Percentiles rank a stretch among this genome's conserved stretches.
These are phyloP conservation scores for Empidonax alnorum DNA, from an alignment of 2,113 vertebrate species.

Conservation along the genomic window DNA sequence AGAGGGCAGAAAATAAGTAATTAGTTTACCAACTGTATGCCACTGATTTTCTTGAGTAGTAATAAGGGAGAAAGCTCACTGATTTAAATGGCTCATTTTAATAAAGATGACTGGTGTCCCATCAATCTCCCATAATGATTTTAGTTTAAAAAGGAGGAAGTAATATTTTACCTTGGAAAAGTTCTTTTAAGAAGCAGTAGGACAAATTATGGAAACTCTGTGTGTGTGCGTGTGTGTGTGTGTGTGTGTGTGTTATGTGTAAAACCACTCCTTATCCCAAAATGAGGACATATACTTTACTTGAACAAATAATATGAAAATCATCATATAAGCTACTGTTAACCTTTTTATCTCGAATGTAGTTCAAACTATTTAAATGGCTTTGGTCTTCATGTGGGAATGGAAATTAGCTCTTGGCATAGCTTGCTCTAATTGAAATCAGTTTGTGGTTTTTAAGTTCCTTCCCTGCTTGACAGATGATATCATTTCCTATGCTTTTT, in stretches of 20 bases:
- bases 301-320: slow-evolving; percentile 63
- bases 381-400: slow-evolving; percentile 81
- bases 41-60: not conserved
- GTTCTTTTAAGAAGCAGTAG: slow-evolving; percentile 45
- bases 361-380: slow-evolving; percentile 72
- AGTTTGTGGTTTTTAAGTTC: slow-evolving; percentile 81
- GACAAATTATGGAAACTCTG: slow-evolving; percentile 22
- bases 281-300: slow-evolving; percentile 46
- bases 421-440: slow-evolving; percentile 80
- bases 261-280: slow-evolving; percentile 37
- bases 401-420: slow-evolving; percentile 84
- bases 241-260: slow-evolving; percentile 2
- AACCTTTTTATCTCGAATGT: slow-evolving; percentile 69
- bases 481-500: slow-evolving; percentile 84
- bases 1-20: not conserved
- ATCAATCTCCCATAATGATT: not conserved
- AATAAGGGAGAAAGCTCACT: not conserved
- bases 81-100: not conserved
- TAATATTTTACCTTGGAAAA: slow-evolving; percentile 38
- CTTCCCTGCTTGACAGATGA: slow-evolving; percentile 80
- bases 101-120: not conserved
- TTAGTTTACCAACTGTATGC: not conserved
- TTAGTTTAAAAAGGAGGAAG: slow-evolving; percentile 41
- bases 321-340: slow-evolving; percentile 66
- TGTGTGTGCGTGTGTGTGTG: not conserved